These are phyloP conservation scores for Varanus salvator DNA, from an alignment of 2,113 vertebrate species.

Conservation along the genomic window DNA sequence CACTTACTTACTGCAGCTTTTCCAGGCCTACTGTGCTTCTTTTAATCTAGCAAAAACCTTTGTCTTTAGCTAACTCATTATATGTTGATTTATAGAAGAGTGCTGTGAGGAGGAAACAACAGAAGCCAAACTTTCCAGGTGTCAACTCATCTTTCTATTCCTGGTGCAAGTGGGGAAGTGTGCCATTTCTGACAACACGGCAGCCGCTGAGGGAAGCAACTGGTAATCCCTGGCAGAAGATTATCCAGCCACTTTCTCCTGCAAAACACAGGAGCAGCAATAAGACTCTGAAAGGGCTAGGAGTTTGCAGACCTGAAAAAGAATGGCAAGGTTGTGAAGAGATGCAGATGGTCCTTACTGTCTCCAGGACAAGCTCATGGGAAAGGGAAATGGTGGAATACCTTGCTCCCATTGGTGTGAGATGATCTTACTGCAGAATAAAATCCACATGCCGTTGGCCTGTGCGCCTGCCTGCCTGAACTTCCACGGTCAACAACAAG, in stretches of 20 bases:
- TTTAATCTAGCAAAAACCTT: not conserved
- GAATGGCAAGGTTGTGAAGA: not conserved
- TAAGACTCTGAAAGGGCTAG: not conserved
- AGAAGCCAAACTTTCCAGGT: slow-evolving; percentile 9
- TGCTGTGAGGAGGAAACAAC: not conserved
- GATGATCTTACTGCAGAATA: not conserved
- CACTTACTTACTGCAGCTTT: not conserved
- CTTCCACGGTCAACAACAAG: not conserved
- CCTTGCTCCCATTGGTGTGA: not conserved
- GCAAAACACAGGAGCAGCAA: not conserved
- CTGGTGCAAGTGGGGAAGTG: not conserved
- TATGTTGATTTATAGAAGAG: slow-evolving; percentile 1
- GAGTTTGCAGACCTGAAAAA: too few relatives aligned
- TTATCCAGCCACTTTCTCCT: not conserved
- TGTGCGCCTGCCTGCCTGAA: not conserved
- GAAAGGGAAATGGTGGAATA: not conserved
- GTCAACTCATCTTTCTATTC: not conserved
- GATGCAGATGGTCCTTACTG: too few relatives aligned
- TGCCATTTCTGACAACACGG: not conserved
- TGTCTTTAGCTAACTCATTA: not conserved
- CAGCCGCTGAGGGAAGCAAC: not conserved
- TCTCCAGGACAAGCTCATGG: not conserved
- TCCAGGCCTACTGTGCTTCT: not conserved
- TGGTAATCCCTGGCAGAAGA: not conserved
- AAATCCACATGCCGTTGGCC: not conserved